These are phyloP conservation scores for Sturmia bella DNA, from an alignment of 2,888 invertebrate species.

Conservation along the genomic window DNA sequence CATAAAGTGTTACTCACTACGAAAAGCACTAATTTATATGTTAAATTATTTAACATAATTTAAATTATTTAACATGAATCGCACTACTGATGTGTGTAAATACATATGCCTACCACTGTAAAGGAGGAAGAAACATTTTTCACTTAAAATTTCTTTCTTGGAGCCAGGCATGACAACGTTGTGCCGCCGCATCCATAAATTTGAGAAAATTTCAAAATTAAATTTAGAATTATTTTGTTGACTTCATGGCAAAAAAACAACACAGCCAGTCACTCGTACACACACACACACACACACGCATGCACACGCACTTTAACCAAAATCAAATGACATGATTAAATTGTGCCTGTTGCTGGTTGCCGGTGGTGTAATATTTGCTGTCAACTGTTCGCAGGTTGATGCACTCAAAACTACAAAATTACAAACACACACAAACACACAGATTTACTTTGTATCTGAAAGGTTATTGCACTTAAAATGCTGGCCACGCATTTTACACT, in stretches of 20 bases:
- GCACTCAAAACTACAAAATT: slow-evolving; percentile 54
- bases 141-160: slow-evolving; percentile 39
- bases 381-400: slow-evolving; percentile 42
- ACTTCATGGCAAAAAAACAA: not conserved
- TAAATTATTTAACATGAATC: too few relatives aligned
- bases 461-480: slow-evolving; percentile 62
- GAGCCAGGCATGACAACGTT: slow-evolving; percentile 42
- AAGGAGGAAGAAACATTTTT: slow-evolving; percentile 2
- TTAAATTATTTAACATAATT: too few relatives aligned
- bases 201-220: slow-evolving; percentile 37
- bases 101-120: too few relatives aligned
- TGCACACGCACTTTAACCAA: not conserved
- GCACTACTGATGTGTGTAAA: too few relatives aligned
- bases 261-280: slow-evolving; percentile 12
- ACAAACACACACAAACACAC: slow-evolving; percentile 5
- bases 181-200: slow-evolving; percentile 60
- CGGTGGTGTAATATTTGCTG: slow-evolving; percentile 55
- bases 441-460: slow-evolving; percentile 25
- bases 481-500: slow-evolving; percentile 55
- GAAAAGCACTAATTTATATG: too few relatives aligned
- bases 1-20: too few relatives aligned
- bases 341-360: slow-evolving; percentile 38
- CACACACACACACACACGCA: slow-evolving; percentile 17
- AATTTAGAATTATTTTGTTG: slow-evolving; percentile 55
- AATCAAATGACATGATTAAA: slow-evolving; percentile 16